Conservation (phyloP, 2,797 vertebrate species). For the Heterohyrax brucei region DNA sequence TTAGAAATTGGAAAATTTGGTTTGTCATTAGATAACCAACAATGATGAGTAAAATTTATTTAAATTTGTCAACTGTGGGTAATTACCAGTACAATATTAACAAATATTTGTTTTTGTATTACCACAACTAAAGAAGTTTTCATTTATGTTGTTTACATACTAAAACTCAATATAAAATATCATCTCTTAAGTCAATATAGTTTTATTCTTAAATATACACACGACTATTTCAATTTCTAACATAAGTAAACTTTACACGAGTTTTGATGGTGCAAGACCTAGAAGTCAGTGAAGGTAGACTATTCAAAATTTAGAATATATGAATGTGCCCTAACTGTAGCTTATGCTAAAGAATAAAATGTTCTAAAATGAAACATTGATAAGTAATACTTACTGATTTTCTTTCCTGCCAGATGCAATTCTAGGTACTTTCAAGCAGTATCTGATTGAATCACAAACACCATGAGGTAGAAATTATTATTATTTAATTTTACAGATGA, state of each 20-base stretch:
- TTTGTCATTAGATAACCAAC: background rate
- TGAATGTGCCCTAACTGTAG: background rate
- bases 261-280: background rate
- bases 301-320: background rate
- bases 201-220: slow-evolving; percentile 34
- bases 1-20: slow-evolving; percentile 6
- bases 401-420: background rate
- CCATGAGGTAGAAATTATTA: background rate
- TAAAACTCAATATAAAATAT: background rate
- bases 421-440: background rate
- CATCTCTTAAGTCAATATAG: background rate
- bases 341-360: background rate
- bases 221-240: background rate
- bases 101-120: slow-evolving; percentile 16
- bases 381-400: background rate
- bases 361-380: background rate
- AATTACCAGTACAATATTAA: background rate
- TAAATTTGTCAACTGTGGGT: background rate
- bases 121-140: background rate
- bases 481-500: background rate
- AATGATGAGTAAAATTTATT: background rate
- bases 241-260: background rate
- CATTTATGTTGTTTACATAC: background rate
- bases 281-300: background rate
- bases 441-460: background rate